Base-by-base conservation (phyloP, 2,888 invertebrate species). In the Lathronympha strigana region DNA sequence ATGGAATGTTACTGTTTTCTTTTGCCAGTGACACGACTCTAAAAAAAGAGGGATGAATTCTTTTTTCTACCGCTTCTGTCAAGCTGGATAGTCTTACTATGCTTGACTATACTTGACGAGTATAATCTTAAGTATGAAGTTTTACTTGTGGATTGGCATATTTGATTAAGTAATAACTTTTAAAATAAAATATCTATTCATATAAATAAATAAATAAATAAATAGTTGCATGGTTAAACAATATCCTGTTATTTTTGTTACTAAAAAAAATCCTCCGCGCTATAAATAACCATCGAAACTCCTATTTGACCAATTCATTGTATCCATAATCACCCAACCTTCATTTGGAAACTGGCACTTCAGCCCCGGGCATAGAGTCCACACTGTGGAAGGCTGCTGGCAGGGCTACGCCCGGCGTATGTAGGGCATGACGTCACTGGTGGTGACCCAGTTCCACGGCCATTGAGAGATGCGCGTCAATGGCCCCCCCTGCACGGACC, bases 401-500 rank as follows among this genome's bases (percentile, higher is more conserved):
- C 80, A 80, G 86, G 86, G 84, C 80, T 82, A 82, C 86, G 86
- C 83, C 86, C 84, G 84, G 75, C 76, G 86, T 83, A 92, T 89
- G 89, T 91, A 90, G 91, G 91, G 78, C 89, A 88, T 91, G 91
- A 91, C 91, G 91, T 91, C 91, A 90, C 80, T 68, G 71, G 77
- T 81, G 85, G 76, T 88, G 91, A 90, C 91, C 91, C 79, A 91
- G 76, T 84, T 90, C 79, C 74, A 74, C 69, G 81, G 90, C 90
- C 91, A 92, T 92, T 91, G 90, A 92, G 88, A 84, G 86, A 79
- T 81, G 85, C 88, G 84, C 91, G 91, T 92, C 91, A 92, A 92
- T 91, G 91, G 90, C 77, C 80, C 83, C 81, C 75, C 76, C 71
- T 67, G 67, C 68, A 58, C 71, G 64, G 43, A 13, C 69, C 70